These are phyloP conservation scores for Megalops atlanticus DNA, from an alignment of 2,113 vertebrate species.

Conservation along the genomic window DNA sequence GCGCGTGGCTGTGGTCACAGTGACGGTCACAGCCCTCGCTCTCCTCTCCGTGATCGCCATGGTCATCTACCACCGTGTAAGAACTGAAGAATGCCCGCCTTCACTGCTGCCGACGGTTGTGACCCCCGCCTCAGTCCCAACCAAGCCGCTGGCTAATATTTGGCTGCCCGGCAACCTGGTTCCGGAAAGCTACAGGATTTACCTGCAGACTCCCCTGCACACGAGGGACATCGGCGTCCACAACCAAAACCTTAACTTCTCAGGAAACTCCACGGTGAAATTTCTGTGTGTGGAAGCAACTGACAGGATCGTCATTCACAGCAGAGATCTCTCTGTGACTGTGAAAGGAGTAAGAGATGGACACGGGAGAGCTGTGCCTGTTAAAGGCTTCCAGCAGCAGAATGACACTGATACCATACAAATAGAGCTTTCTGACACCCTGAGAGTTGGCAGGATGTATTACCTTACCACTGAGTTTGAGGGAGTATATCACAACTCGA, in stretches of 20 bases:
- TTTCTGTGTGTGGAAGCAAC: conserved; percentile 67
- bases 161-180: conserved; percentile 71
- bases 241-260: conserved; percentile 66
- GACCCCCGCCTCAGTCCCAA: conserved; percentile 29
- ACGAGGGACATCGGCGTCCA: background rate
- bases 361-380: fast-evolving
- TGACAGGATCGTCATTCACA: conserved; percentile 78
- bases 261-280: conserved; percentile 60
- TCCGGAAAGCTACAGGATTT: conserved; percentile 72
- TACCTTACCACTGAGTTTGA: conserved; percentile 67
- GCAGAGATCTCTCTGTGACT: conserved; percentile 68
- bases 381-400: fast-evolving
- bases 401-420: conserved; percentile 73
- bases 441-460: conserved; percentile 58
- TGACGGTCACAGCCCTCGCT: conserved; percentile 62
- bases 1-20: conserved; percentile 58
- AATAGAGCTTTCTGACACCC: conserved; percentile 30
- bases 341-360: background rate
- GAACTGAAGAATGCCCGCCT: conserved; percentile 33
- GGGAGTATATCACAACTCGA: conserved; percentile 70
- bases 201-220: conserved; percentile 69
- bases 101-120: fast-evolving
- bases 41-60: conserved; percentile 74
- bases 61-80: conserved; percentile 70
- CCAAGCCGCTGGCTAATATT: background rate